Percentiles rank a stretch among this genome's conserved stretches.
Conservation (phyloP, 1,140 invertebrate species). For the Papilio aristodemus region DNA sequence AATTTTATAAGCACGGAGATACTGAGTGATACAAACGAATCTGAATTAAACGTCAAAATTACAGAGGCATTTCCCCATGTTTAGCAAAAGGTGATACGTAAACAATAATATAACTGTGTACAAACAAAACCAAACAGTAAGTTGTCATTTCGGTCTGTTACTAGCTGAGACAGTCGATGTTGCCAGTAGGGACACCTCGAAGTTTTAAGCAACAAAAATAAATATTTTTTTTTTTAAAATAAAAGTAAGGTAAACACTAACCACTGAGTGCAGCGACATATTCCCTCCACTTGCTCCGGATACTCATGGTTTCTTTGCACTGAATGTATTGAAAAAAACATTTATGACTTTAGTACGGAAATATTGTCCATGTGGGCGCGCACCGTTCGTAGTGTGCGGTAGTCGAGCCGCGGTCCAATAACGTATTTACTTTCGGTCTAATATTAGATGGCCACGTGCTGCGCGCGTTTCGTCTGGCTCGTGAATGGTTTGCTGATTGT, state of each 20-base stretch:
- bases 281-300: conserved; percentile 71
- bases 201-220: conserved; percentile 22
- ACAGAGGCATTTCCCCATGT: not conserved
- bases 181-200: conserved; percentile 25
- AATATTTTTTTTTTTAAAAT: conserved; percentile 39
- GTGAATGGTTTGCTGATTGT: conserved; percentile 63
- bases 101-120: conserved; percentile 19
- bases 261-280: conserved; percentile 73
- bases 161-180: conserved; percentile 31
- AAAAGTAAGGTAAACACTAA: conserved; percentile 57
- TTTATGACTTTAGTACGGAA: conserved; percentile 58
- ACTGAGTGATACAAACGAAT: not conserved
- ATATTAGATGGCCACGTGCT: conserved; percentile 71
- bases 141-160: conserved; percentile 14
- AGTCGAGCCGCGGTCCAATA: conserved; percentile 44
- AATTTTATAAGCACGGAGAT: not conserved
- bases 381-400: conserved; percentile 37
- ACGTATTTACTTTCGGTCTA: conserved; percentile 49
- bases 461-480: conserved; percentile 58
- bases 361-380: conserved; percentile 53
- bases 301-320: conserved; percentile 61
- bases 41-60: not conserved
- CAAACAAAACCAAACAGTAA: conserved; percentile 28
- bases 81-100: conserved; percentile 10
- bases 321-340: conserved; percentile 61